Evolutionary conservation across 2,113 vertebrate genomes (phyloP).

Genomic region (Oncorhynchus clarkii): DNA sequence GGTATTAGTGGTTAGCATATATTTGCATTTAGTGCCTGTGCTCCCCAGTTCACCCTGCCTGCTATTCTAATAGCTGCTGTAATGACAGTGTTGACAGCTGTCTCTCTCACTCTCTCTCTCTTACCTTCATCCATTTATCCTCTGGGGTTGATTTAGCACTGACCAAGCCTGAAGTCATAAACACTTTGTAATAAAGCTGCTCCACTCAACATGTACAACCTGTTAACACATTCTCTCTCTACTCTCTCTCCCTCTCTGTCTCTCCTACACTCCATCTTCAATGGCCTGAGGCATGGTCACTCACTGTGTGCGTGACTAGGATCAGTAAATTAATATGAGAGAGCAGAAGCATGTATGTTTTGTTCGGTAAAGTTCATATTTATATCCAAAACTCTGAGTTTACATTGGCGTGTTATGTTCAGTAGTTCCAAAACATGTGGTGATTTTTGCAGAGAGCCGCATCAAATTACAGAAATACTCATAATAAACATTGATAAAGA

Average conservation of each 20-base stretch:
- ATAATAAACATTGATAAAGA: too few species aligned
- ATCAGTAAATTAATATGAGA: background rate
- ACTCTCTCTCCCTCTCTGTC: background rate
- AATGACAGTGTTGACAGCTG: constrained; percentile 52
- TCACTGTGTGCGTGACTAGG: background rate
- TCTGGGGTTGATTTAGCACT: constrained; percentile 5
- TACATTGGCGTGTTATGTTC: too few species aligned
- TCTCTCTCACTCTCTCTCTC: constrained; percentile 17
- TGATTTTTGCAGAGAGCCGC: too few species aligned
- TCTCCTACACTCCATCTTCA: background rate
- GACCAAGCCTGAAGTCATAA: constrained; percentile 10
- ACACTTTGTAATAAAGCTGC: background rate
- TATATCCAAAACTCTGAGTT: too few species aligned
- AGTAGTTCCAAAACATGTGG: too few species aligned
- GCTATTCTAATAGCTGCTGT: constrained; percentile 53
- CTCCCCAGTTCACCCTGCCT: constrained; percentile 45
- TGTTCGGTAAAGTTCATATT: too few species aligned
- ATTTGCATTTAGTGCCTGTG: constrained; percentile 11
- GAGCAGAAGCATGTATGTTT: background rate
- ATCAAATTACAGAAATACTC: too few species aligned
- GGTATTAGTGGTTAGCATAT: background rate
- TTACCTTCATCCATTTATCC: constrained; percentile 22
- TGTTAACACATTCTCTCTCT: constrained; percentile 24
- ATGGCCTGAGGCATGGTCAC: background rate
- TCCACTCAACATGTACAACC: constrained; percentile 19